phyloP scores from a whole-genome alignment of 2,113 vertebrate species.

The human region DNA sequence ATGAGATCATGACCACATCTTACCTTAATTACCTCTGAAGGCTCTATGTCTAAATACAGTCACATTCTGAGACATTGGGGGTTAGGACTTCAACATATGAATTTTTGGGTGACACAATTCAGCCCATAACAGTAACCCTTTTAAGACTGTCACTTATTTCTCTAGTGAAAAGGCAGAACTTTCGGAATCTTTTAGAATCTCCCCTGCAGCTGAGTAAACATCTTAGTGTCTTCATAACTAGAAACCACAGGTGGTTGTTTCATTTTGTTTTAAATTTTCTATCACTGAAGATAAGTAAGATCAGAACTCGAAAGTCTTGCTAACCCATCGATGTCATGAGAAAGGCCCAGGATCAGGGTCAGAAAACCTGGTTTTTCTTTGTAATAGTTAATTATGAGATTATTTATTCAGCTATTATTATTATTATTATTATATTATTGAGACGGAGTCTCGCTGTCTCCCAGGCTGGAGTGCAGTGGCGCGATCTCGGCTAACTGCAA shows the following conservation, averaged over 20 bases:
- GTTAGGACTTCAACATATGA: background rate
- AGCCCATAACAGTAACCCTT: background rate
- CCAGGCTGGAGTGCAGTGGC: too few relatives aligned
- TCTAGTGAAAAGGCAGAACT: background rate
- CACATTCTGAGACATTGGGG: background rate
- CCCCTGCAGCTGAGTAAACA: background rate
- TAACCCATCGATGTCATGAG: background rate
- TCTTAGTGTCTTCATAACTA: background rate
- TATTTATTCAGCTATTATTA: background rate
- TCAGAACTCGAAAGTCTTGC: background rate
- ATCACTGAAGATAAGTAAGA: background rate
- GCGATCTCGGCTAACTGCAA: too few relatives aligned
- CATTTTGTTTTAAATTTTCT: background rate
- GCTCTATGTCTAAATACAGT: background rate
- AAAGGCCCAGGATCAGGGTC: background rate
- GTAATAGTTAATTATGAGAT: background rate
- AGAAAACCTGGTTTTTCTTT: background rate
- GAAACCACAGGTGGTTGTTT: background rate
- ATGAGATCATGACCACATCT: background rate
- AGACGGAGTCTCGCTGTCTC: too few relatives aligned
- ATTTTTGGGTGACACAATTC: background rate
- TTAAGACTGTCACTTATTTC: background rate
- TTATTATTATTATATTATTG: background rate
- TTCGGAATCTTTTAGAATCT: background rate
- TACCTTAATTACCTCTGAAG: background rate